Evolutionary conservation across 1,140 invertebrate species (phyloP), one percentile per base, ranked within the genome.

Genomic region (Frieseomelitta varia): DNA sequence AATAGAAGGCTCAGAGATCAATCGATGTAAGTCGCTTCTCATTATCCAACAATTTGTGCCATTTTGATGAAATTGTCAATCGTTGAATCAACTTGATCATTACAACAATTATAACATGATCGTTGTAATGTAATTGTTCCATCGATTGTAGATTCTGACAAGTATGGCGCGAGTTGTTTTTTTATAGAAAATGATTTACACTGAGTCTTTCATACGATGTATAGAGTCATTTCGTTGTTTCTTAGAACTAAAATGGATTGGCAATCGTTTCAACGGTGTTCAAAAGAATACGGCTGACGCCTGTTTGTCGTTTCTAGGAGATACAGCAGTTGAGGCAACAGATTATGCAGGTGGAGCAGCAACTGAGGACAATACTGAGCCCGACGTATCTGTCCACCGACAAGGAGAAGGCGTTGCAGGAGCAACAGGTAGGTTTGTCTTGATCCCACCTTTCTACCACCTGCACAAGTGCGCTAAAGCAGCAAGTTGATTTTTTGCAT

Each of bases 351-450:
- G 97, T 97, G 55, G 98, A 99, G 94, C 98, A 98, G 93, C 97
- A 98, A 91, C 95, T 99, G 88, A 96, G 98, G 69, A 96, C 97
- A 77, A 96, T 98, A 74, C 95, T 97, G 92, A 97, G 97, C 94
- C 97, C 98, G 67, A 97, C 97, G 87, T 97, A 98, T 95, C 95
- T 97, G 93, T 97, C 97, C 75, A 96, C 97, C 82, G 97, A 98
- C 91, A 96, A 97, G 90, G 98, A 98, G 90, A 97, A 97, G 91
- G 98, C 98, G 92, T 95, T 97, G 83, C 95, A 97, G 91, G 98
- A 99, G 93, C 98, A 98, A 96, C 97, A 98, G 97, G 98, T 99
- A 98, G 96, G 98, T 96, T 92, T 78, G 34, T 65, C 71, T 87
- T 79, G 69, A 71, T 87, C 85, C 76, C 65, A 73, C 76, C 74